A percentile compares a stretch with the other conserved stretches of the same genome.
phyloP scores from a whole-genome alignment of 2,888 invertebrate species.

The Molorchus minor region DNA sequence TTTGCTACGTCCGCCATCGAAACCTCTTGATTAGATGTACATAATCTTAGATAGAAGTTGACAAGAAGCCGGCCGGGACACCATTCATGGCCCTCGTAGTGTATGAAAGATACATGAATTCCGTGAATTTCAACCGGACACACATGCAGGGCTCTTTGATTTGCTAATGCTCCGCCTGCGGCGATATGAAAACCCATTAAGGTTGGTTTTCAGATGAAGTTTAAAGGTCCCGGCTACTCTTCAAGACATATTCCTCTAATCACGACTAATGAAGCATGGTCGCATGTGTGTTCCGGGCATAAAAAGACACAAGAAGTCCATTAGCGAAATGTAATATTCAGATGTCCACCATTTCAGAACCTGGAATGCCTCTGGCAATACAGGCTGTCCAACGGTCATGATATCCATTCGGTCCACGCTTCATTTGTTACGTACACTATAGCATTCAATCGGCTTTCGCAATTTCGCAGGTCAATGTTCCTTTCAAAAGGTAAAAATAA shows the following conservation, averaged over 20 bases:
- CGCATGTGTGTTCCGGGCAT: neutral
- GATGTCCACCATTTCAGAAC: too few relatives aligned
- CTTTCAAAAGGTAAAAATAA: too few relatives aligned
- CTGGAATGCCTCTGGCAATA: too few relatives aligned
- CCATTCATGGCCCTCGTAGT: slow-evolving; percentile 42
- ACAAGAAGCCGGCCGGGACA: slow-evolving; percentile 36
- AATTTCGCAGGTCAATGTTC: too few relatives aligned
- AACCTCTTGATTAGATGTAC: slow-evolving; percentile 44
- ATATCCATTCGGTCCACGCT: too few relatives aligned
- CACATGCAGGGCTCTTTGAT: slow-evolving; percentile 49
- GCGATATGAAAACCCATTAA: slow-evolving; percentile 51
- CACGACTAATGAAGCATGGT: slow-evolving; percentile 12
- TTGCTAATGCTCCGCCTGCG: slow-evolving; percentile 47
- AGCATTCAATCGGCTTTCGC: too few relatives aligned
- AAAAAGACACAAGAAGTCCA: too few relatives aligned
- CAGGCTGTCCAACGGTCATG: too few relatives aligned
- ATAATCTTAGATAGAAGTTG: slow-evolving; percentile 47
- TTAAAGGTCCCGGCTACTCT: slow-evolving; percentile 3
- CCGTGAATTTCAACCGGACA: slow-evolving; percentile 41
- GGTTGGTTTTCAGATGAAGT: slow-evolving; percentile 32
- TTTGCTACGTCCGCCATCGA: slow-evolving; percentile 13
- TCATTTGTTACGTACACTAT: too few relatives aligned
- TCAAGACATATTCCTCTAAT: slow-evolving; percentile 2
- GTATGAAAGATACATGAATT: slow-evolving; percentile 49
- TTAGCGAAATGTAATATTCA: too few relatives aligned